Percentiles rank a stretch among this genome's conserved stretches.
Conservation (phyloP, 2,888 invertebrate species). For the Drosophila colorata region DNA sequence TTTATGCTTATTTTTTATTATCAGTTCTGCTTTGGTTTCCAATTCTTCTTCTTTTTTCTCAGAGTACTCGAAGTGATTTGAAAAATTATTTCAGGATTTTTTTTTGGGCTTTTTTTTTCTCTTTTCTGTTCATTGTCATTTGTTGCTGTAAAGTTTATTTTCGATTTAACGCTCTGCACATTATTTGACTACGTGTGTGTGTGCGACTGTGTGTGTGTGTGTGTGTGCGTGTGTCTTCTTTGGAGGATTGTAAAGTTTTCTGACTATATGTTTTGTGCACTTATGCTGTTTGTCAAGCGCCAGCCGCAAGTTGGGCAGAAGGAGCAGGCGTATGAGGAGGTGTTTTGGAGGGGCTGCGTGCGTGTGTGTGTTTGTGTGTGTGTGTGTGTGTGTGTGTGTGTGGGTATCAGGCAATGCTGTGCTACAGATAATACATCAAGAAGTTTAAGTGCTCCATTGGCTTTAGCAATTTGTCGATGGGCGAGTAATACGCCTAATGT, state of each 20-base stretch:
- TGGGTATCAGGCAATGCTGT: slow-evolving; percentile 2
- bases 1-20: slow-evolving; percentile 58
- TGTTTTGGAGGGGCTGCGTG: neutral
- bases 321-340: too few species aligned
- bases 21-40: slow-evolving; percentile 47
- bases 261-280: neutral
- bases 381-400: neutral
- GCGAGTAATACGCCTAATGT: slow-evolving; percentile 10
- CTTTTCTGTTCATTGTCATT: slow-evolving; percentile 27
- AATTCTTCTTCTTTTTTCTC: slow-evolving; percentile 13
- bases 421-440: slow-evolving; percentile 41
- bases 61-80: slow-evolving; percentile 56
- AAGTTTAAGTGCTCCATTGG: slow-evolving; percentile 25
- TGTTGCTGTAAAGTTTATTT: slow-evolving; percentile 58
- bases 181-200: slow-evolving; percentile 38
- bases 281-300: neutral
- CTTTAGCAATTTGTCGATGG: slow-evolving; percentile 36
- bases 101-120: slow-evolving; percentile 1
- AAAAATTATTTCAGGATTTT: slow-evolving; percentile 57
- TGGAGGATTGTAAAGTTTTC: slow-evolving; percentile 16
- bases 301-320: neutral
- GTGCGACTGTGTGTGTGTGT: neutral
- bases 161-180: slow-evolving; percentile 70
- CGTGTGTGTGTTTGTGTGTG: neutral
- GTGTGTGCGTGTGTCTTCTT: slow-evolving; percentile 13